phyloP scores from a whole-genome alignment of 2,888 invertebrate species.

The Cyclophora albipunctata region DNA sequence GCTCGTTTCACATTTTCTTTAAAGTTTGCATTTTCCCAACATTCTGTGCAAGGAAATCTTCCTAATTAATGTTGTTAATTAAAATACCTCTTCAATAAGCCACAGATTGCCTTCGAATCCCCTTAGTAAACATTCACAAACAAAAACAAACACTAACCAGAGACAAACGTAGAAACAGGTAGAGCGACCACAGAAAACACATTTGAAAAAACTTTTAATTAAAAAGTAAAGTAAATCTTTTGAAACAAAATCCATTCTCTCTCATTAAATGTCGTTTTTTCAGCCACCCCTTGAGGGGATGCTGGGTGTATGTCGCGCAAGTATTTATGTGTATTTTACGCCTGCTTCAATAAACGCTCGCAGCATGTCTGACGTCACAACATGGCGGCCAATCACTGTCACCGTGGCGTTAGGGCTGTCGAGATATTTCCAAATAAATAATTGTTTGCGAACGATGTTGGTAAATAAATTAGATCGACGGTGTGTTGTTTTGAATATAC shows the following conservation, averaged over 20 bases:
- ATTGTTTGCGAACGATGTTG: neutral
- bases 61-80: too few relatives aligned
- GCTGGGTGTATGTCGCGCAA: slow-evolving; percentile 4
- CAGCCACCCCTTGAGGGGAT: neutral
- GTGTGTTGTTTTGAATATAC: too few relatives aligned
- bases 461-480: slow-evolving; percentile 9
- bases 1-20: too few relatives aligned
- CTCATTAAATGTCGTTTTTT: slow-evolving; percentile 11
- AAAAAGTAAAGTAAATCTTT: slow-evolving; percentile 2
- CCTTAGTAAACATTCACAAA: too few relatives aligned
- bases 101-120: too few relatives aligned
- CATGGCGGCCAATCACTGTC: slow-evolving; percentile 33
- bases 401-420: neutral
- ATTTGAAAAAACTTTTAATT: slow-evolving; percentile 3
- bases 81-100: too few relatives aligned
- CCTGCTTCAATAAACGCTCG: slow-evolving; percentile 25
- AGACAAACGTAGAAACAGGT: too few relatives aligned
- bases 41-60: too few relatives aligned
- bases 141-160: too few relatives aligned
- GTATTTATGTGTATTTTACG: slow-evolving; percentile 8
- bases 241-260: slow-evolving; percentile 3
- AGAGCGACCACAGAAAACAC: too few relatives aligned
- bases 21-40: too few relatives aligned
- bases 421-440: neutral
- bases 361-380: slow-evolving; percentile 36